Percentiles rank a stretch among this genome's conserved stretches.
These are phyloP conservation scores for Nudaria mundana DNA, from an alignment of 2,888 invertebrate genomes.

Conservation along the genomic window DNA sequence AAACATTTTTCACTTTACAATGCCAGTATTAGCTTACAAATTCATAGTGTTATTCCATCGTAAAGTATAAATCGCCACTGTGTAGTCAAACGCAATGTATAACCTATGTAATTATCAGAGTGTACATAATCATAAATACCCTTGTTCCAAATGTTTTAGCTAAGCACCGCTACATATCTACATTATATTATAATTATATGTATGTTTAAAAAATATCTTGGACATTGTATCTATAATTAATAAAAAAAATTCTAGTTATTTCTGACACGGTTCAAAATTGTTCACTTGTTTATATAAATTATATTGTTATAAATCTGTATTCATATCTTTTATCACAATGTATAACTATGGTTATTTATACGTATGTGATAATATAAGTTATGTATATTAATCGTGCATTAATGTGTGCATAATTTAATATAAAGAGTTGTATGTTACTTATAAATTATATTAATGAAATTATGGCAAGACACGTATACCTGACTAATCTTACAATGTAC, in stretches of 20 bases:
- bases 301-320: conserved; percentile 76
- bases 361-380: conserved; percentile 60
- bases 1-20: conserved; percentile 60
- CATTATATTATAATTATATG: conserved; percentile 25
- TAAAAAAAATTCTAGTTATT: conserved; percentile 71
- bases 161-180: conserved; percentile 78
- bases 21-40: conserved; percentile 72
- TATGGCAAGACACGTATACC: conserved; percentile 66
- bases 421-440: conserved; percentile 75
- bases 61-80: conserved; percentile 56
- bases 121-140: conserved; percentile 58
- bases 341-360: conserved; percentile 76
- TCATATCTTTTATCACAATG: conserved; percentile 77
- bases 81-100: conserved; percentile 53
- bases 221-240: conserved; percentile 76
- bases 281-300: conserved; percentile 80
- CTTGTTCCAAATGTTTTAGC: conserved; percentile 59
- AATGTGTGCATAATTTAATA: conserved; percentile 72
- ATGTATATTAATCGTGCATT: conserved; percentile 76
- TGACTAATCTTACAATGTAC: conserved; percentile 77
- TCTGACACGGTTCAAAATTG: conserved; percentile 75
- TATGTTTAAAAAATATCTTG: too few relatives aligned
- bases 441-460: conserved; percentile 65
- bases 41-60: conserved; percentile 63
- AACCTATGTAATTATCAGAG: conserved; percentile 52